phyloP scores from a whole-genome alignment of 2,113 vertebrate species.

The Felis chaus region DNA sequence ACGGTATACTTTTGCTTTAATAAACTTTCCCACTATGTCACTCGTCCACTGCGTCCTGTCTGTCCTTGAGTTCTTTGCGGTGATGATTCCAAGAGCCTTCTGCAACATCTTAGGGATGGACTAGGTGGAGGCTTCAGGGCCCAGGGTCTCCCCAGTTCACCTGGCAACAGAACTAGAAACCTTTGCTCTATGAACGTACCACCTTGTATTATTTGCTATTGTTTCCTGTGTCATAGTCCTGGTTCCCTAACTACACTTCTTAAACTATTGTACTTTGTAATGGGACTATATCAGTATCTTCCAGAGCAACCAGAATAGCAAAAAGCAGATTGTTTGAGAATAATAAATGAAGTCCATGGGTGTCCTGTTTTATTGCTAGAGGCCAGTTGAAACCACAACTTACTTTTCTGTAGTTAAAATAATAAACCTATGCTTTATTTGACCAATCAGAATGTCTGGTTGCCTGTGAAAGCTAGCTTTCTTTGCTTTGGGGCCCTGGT shows the following conservation, averaged over 20 bases:
- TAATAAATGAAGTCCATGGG: conserved; percentile 31
- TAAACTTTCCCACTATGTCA: not conserved
- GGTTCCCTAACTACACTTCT: not conserved
- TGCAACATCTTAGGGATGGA: not conserved
- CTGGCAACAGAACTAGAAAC: not conserved
- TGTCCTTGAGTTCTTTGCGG: not conserved
- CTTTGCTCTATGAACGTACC: not conserved
- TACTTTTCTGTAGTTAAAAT: conserved; percentile 48
- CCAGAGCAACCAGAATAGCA: conserved; percentile 22
- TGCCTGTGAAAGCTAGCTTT: not conserved
- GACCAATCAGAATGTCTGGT: not conserved
- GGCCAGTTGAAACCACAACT: not conserved
- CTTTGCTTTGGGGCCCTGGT: not conserved
- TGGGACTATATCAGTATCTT: not conserved
- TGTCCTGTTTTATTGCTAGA: conserved; percentile 18
- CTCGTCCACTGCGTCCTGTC: not conserved
- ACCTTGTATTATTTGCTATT: not conserved
- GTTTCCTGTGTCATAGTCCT: not conserved
- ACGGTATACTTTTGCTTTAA: not conserved
- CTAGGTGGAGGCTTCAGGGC: not conserved
- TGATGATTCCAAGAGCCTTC: not conserved
- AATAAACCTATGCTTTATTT: conserved; percentile 10
- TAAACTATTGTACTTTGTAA: not conserved
- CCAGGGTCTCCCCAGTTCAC: not conserved
- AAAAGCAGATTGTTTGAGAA: not conserved